Base-by-base conservation (phyloP, 2,797 vertebrate genomes). In the Lutjanus argentimaculatus region DNA sequence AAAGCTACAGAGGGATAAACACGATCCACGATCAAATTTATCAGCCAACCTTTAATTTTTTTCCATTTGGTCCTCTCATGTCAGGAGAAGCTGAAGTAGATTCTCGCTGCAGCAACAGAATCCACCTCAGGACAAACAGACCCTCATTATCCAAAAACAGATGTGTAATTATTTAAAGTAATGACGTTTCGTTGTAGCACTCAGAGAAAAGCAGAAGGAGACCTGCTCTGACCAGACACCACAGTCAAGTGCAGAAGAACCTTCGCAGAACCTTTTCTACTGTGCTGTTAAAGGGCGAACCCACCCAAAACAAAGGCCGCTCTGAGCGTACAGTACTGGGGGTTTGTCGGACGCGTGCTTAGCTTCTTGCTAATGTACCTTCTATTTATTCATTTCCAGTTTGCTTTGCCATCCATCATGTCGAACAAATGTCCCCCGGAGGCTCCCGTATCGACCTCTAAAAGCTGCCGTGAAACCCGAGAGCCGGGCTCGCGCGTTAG, bases 381-480 rank as follows among this genome's bases (percentile, higher is more conserved):
- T 81, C 85, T 89, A 83, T 91, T 90, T 87, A 86, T 93, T 91
- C 87, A 51, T 88, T 85, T 87, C 80, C 85, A 86, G 70, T 89
- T 86, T 68, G 73, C 75, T 67, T 82, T 57, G 40, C 79, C 81
- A 46, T 89, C 83, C 78, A 89, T 88, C 86, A 84, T 70, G 69
- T 87, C 77, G 91, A 68, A 82, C 87, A 84, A 88, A 75, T 82
- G 89, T 81, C 86, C 92, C 91, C 87, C 21, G 68, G 84, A 79
- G 89, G 92, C 84, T 61, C 59, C 81, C 14, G 62, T 89, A 93
- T 94, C 90, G 92, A 94, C 85, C 91, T 52, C 65, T 90, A 92
- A 94, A 91, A 90, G 91, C 90, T 81, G 86, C 88, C 3, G 43
- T 88, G 93, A 89, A 93, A 93, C 89, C 87, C 1, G 90, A 94